Conservation (phyloP, 2,113 vertebrate species). For the Spheniscus mendiculus region DNA sequence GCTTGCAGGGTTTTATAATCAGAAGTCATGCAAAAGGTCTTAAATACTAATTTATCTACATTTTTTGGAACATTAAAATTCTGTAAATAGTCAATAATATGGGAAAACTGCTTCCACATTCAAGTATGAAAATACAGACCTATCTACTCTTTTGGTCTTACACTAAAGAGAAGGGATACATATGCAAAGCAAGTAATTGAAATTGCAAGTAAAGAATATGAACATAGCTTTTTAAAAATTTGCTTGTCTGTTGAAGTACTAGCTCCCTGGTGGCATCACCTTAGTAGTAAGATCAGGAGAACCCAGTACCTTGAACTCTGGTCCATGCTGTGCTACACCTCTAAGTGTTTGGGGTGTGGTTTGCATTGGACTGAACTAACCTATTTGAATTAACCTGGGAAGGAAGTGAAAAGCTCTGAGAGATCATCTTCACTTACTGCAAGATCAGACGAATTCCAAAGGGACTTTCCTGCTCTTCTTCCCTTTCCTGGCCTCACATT, state of each 20-base stretch:
- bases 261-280: not conserved
- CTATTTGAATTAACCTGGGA: not conserved
- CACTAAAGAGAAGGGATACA: accelerated
- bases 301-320: not conserved
- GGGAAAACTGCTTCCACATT: not conserved
- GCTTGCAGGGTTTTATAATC: not conserved
- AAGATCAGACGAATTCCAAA: not conserved
- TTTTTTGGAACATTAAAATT: not conserved
- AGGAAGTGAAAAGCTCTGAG: not conserved
- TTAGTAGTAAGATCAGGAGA: not conserved
- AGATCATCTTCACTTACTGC: not conserved
- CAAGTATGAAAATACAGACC: not conserved
- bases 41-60: not conserved
- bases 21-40: not conserved
- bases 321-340: not conserved
- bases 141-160: not conserved
- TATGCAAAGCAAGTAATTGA: not conserved
- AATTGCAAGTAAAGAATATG: not conserved
- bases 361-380: not conserved
- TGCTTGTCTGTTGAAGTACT: not conserved
- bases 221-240: not conserved
- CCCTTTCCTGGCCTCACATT: not conserved
- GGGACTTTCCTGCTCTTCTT: not conserved
- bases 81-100: not conserved
- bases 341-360: not conserved